Base-by-base conservation (phyloP, 2,888 invertebrate species). In the Linnaemya tessellans region DNA sequence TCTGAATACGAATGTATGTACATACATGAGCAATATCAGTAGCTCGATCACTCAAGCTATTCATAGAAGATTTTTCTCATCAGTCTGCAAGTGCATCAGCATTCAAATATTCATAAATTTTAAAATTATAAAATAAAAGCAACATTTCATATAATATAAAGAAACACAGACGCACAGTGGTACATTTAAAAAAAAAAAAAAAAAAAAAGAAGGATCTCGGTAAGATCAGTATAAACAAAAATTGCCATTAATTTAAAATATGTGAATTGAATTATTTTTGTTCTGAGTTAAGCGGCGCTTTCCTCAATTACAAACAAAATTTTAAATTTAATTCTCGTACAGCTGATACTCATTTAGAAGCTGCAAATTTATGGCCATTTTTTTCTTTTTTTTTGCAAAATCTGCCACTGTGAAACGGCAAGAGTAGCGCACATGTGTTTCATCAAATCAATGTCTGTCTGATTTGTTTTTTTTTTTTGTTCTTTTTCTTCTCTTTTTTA, bases 61-160 rank as follows among this genome's bases (percentile, higher is more conserved):
- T 41, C 10, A 9, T 49, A 18, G n/a, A 8, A 49, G 9, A 49
- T 1, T 13, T 22, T 60, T 35, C 49, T 38, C 38, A 13, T 58
- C n/a, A 43, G 30, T 46, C 15, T 46, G 15, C 15, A 54, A 38
- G 11, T 38, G 20, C 62, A 5, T 51, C 38, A 74, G 25, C 38
- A 51, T 74, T 74, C 41, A 51, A 38, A 22, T 25, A 54, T 38
- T n/a, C n/a, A n/a, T 10, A 38, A 46, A 25, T 38, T 62, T 25
- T 11, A 38, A 51, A 25, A 62, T 74, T 18, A 20, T 60, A n/a
- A 74, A 60, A 74, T 51, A 41, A 38, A 41, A 54, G 15, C n/a
- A 64, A 41, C 11, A 65, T 54, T 25, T 49, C 35, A 41, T 41
- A 43, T 2, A 51, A 35, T 20, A 51, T 51, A 1, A 43, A 43